Evolutionary conservation across 2,113 vertebrate species (phyloP).

Genomic region (Notarius quadriscutis): DNA sequence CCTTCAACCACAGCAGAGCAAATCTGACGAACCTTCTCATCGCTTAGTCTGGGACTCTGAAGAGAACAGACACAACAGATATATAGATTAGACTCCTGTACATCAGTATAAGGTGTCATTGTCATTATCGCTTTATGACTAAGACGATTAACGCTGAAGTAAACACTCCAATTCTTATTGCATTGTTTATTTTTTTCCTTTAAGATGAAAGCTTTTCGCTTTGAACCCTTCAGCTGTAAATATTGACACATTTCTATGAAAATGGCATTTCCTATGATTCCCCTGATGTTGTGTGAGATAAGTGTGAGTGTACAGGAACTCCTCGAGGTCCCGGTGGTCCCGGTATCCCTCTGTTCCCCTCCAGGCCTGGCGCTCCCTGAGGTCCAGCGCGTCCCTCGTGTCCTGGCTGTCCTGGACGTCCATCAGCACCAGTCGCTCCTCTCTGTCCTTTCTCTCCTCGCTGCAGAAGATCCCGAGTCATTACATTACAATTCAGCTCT

Average conservation of each 20-base stretch:
- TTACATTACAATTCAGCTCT: not conserved
- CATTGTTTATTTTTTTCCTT: too few species aligned
- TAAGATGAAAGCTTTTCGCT: too few species aligned
- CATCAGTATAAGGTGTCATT: not conserved
- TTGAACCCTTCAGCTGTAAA: not conserved
- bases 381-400: slow-evolving; percentile 74
- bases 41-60: slow-evolving; percentile 73
- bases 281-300: not conserved
- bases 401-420: slow-evolving; percentile 73
- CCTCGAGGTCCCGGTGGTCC: slow-evolving; percentile 75
- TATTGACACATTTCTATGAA: not conserved
- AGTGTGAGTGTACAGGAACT: slow-evolving; percentile 63
- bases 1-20: slow-evolving; percentile 76
- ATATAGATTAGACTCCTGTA: not conserved
- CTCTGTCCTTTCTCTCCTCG: slow-evolving; percentile 69
- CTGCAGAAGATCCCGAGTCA: slow-evolving; percentile 49
- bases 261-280: not conserved
- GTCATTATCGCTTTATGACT: too few species aligned
- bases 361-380: slow-evolving; percentile 71
- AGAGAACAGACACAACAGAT: not conserved
- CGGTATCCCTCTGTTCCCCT: slow-evolving; percentile 70
- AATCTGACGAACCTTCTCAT: slow-evolving; percentile 74
- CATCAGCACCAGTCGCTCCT: slow-evolving; percentile 68
- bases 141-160: not conserved
- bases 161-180: too few species aligned